Evolutionary conservation across 30 jellyfish, hydroid and myxozoan species (phyloP).

Genomic region (Turritopsis rubra): DNA sequence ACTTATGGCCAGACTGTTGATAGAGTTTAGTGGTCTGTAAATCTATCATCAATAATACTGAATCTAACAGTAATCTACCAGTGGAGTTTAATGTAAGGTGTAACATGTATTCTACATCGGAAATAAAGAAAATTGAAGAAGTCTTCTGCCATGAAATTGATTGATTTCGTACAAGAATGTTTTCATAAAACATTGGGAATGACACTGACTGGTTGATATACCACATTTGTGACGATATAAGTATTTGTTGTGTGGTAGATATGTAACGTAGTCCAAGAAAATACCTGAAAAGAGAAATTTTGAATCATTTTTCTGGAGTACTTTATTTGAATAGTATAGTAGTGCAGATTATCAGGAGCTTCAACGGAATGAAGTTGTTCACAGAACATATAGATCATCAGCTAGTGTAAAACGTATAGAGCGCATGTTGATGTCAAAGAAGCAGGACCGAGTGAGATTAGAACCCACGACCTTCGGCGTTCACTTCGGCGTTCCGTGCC

Average conservation of each 20-base stretch:
- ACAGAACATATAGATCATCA: too few relatives aligned
- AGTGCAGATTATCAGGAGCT: too few relatives aligned
- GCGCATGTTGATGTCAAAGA: too few relatives aligned
- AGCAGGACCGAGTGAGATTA: too few relatives aligned
- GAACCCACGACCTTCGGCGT: too few relatives aligned
- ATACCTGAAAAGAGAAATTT: conserved; percentile 24
- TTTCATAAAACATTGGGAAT: conserved; percentile 1
- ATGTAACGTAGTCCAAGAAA: conserved; percentile 34
- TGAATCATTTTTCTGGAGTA: not conserved
- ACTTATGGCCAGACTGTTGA: conserved; percentile 23
- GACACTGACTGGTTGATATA: conserved; percentile 32
- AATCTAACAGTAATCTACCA: conserved; percentile 46
- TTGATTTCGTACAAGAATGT: not conserved
- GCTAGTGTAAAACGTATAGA: too few relatives aligned
- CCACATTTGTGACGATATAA: conserved; percentile 8
- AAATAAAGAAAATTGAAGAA: not conserved
- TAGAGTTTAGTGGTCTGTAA: conserved; percentile 24
- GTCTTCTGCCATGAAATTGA: not conserved
- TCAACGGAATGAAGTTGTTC: too few relatives aligned
- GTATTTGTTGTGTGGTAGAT: not conserved
- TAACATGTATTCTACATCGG: conserved; percentile 35
- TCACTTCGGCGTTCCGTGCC: too few relatives aligned
- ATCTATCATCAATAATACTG: conserved; percentile 41
- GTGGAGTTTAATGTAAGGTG: conserved; percentile 17
- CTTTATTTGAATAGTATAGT: too few relatives aligned